phyloP scores from a whole-genome alignment of 2,113 vertebrate genomes.

The Pseudonaja textilis region DNA sequence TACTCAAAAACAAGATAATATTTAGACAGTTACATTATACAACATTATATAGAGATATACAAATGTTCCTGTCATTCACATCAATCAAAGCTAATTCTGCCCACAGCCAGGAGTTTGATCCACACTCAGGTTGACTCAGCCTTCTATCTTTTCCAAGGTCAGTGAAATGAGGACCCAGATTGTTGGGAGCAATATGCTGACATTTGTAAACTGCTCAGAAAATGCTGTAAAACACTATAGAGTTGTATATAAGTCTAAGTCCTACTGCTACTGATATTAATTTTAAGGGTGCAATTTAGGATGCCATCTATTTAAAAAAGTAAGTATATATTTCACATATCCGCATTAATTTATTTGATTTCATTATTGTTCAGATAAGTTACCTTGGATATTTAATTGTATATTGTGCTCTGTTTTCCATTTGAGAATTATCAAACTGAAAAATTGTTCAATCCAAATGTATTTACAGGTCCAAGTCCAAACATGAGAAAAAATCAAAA shows the following conservation, averaged over 20 bases:
- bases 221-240: not conserved
- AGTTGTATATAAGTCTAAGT: not conserved
- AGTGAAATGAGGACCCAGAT: not conserved
- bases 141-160: not conserved
- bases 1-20: slow-evolving; percentile 11
- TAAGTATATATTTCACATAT: not conserved
- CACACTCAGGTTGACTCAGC: not conserved
- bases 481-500: not conserved
- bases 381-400: not conserved
- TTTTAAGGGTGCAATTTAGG: not conserved
- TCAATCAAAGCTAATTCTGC: not conserved
- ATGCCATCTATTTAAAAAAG: not conserved
- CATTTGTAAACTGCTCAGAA: not conserved
- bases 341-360: not conserved
- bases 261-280: not conserved
- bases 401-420: not conserved
- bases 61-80: slow-evolving; percentile 13
- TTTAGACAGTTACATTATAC: slow-evolving; percentile 9
- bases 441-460: not conserved
- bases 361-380: not conserved
- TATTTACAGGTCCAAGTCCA: not conserved
- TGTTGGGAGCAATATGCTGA: not conserved
- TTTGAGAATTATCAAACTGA: not conserved
- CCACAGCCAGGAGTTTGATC: not conserved
- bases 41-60: not conserved